Evolutionary conservation across 2,888 invertebrate species (phyloP), one percentile per base, ranked within the genome.

Genomic region (Gastracanthus pulcherrimus): DNA sequence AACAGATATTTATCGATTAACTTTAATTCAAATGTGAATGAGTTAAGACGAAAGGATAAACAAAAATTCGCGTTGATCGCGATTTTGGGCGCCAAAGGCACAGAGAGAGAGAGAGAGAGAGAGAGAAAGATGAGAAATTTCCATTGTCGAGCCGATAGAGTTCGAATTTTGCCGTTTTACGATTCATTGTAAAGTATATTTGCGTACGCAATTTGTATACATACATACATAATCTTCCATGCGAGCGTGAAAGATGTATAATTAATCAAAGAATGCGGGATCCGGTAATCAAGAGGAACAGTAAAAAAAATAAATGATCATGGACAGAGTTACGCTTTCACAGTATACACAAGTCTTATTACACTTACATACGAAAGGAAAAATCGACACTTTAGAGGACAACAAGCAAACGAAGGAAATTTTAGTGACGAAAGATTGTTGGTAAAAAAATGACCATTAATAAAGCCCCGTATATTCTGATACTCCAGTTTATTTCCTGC

Each of bases 391-490:
- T 45, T 70, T 66, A 70, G 34, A 41, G 1, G 11, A 72, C 4
- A 67, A 36, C 11, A 69, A n/a, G 23, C 23, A 67, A 64, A 71
- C 11, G 38, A 74, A 77, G 23, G 36, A 38, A 64, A 66, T 76
- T 64, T 71, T 66, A 64, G 66, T 38, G 58, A 41, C n/a, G 41
- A 67, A 60, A 67, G 23, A 70, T 77, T 82, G 66, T 79, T 82
- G 62, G 62, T 11, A 60, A 71, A 86, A 85, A 81, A 86, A 84
- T 85, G 86, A 87, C 85, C 86, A 87, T 84, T 85, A 88, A 88
- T 88, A 88, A 88, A 88, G 83, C 84, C 87, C 85, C 84, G 84
- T 87, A 87, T 88, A 88, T 88, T 88, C 87, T 88, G 88, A 88
- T 88, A 88, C 86, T 76, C 60, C 66, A 82, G 45, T 82, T 82